Evolutionary conservation across 2,113 vertebrate species (phyloP), one percentile per base, ranked within the genome.

Genomic region (Neodontobutis hainanensis): DNA sequence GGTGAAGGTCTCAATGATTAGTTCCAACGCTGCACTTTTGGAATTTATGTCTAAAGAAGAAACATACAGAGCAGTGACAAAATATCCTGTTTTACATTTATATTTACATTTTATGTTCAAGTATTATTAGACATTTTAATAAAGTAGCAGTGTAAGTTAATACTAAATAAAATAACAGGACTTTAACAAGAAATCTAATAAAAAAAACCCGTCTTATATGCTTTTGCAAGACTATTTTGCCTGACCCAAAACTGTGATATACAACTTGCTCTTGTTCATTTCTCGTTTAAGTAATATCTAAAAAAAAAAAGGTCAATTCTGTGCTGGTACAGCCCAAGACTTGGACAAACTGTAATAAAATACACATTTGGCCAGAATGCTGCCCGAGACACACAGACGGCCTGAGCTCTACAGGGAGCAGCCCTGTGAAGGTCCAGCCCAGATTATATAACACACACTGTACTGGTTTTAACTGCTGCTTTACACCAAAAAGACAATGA

Each of bases 301-400:
- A 43, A 61, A 71, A 50, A 35, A 43, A 43, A 61, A 71, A 50
- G 42, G 34, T 36, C 57, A 53, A 65, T 59, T 59, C 50, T 61
- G 51, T 27, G 48, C 48, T 61, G 56, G 42, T 72, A 49, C 14
- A 27, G 15, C 40, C 53, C 32, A 9, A 32, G 56, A 65, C 53
- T 55, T 3, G 12, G 47, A 62, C 58, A 80, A 50, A 38, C 40
- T 35, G 64, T 60, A 65, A 77, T 65, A n/a, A 74, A 68, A 77
- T 52, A 77, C 69, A 64, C 75, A 60, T 4, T 27, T 46, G 36
- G 27, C 53, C 35, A 47, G 44, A 48, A 55, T 2, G 56, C 36
- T 56, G 45, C 43, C 35, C 27, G 2, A 34, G 2, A 4, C 16
- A 19, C 46, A 48, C 4, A 49, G n/a, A 15, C 52, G n/a, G 35